Evolutionary conservation across 2,797 vertebrate species (phyloP), one percentile per base, ranked within the genome.

Genomic region (Gambusia yucatana): DNA sequence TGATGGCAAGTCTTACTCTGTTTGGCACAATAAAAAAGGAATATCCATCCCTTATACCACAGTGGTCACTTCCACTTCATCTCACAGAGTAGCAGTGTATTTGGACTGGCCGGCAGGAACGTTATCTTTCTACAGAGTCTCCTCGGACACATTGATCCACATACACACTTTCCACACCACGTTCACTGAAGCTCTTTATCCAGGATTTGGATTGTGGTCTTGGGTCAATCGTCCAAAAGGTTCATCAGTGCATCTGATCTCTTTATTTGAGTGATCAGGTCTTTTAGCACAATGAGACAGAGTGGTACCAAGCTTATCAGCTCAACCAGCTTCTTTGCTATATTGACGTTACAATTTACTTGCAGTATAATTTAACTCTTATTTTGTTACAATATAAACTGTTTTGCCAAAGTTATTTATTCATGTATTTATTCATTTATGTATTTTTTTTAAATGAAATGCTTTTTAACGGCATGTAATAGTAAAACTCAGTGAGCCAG

Each of bases 101-200:
- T 25, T 80, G 22, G 78, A 80, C 63, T 39, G 9, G 55, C 78
- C 41, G 6, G 41, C 50, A 9, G 73, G 78, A 2, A 52, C 65
- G 13, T 65, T 82, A 44, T 82, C 81, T 33, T 82, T 82, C 57
- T 83, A 76, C 73, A 83, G 69, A 57, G 80, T 74, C 7, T 82
- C 50, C 20, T 78, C 28, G 4, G 76, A 79, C 72, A 33, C n/a
- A 2, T 46, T 75, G 63, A 71, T 71, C 76, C 80, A 75, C 76
- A 73, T 82, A 76, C 76, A 75, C 81, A 81, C 79, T 52, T 79
- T 85, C 77, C 72, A 28, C 63, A 77, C 83, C 39, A 74, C 46
- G 8, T 81, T 84, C 70, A 69, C 63, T 20, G 79, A 81, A 48
- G 73, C 79, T 63, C 73, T 82, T 5, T 77, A 77, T 57, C 50